Conservation (phyloP, 2,113 vertebrate genomes). For the Cisticola juncidis region DNA sequence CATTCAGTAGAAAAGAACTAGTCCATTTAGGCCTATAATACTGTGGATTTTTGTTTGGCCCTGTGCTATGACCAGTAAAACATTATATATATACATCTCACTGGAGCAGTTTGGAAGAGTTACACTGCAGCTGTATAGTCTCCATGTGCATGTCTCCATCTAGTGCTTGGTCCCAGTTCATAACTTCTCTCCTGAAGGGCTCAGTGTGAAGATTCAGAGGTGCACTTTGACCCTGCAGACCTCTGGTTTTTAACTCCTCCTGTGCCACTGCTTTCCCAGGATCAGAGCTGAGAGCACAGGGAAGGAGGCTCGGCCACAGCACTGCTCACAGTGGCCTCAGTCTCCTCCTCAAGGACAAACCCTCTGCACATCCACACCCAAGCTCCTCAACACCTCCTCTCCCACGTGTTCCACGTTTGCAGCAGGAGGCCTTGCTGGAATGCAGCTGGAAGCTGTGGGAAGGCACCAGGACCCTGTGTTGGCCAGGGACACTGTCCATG, state of each 20-base stretch:
- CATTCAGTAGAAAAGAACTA: neutral
- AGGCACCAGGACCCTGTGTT: neutral
- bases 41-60: neutral
- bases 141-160: neutral
- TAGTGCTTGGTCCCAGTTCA: neutral
- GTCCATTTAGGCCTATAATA: neutral
- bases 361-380: neutral
- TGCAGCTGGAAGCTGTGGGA: neutral
- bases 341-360: neutral
- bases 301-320: neutral
- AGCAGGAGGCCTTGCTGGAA: neutral
- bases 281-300: neutral
- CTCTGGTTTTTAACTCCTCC: neutral
- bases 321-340: rapidly evolving
- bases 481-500: rapidly evolving
- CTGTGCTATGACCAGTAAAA: neutral
- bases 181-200: neutral
- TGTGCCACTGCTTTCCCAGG: neutral
- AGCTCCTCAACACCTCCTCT: neutral
- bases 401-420: neutral
- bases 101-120: neutral
- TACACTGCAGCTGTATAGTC: neutral
- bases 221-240: neutral
- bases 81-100: neutral
- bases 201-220: neutral